Base-by-base conservation (phyloP, 2,113 vertebrate species). In the Percina caprodes region DNA sequence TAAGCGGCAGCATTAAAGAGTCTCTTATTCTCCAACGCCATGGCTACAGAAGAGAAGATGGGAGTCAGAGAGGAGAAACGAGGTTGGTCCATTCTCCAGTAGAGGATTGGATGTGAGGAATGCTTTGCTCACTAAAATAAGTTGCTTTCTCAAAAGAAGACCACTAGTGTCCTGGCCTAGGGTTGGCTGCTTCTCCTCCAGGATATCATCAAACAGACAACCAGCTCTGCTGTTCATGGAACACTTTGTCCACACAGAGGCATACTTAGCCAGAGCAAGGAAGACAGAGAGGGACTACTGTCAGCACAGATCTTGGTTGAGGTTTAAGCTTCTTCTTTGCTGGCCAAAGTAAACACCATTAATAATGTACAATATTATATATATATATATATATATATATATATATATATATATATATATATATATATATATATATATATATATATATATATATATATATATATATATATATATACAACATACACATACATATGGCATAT, bases 21-120 rank as follows among this genome's bases (percentile, higher is more conserved):
- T 24, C 82, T 89, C 39, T 83, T 45, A n/a, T 74, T 78, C 74
- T 72, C 52, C 69, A n/a, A 52, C 66, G 48, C 48, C n/a, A n/a
- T 51, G 48, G 70, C 74, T 85, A 88, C 87, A 88, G n/a, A 88
- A 88, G 76, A 77, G 82, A 92, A 74, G 72, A 89, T 80, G 88
- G 30, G 45, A 60, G 61, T n/a, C 74, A 21, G 35, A 48, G 75
- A 71, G 60, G 39, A 19, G 67, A 56, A 75, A 55, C 5, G 18
- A 79, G 70, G 76, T 67, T 24, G 63, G 69, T 49, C 42, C 35
- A 79, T 83, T 78, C 72, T 71, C 48, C 63, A 62, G 46, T 59
- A 69, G 48, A 23, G 67, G 30, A 52, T 7, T 26, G 18, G 48
- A 54, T 39, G 5, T 15, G 60, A 84, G 70, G 66, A 83, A 61